Evolutionary conservation across 2,888 invertebrate species (phyloP).

Genomic region (Pandemis heparana): DNA sequence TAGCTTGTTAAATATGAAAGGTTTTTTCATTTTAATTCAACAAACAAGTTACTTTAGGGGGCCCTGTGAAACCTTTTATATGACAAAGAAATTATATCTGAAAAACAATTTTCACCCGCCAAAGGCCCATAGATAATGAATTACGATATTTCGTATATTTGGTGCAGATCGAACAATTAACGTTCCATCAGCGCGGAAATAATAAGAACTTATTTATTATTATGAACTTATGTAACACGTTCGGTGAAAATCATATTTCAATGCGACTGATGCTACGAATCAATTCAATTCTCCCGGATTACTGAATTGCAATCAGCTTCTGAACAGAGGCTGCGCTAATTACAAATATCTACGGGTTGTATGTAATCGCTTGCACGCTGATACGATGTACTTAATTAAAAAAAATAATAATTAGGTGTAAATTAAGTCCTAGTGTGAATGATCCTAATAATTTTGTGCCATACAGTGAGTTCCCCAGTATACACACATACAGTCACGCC

Average conservation of each 20-base stretch:
- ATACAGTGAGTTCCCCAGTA: too few species aligned
- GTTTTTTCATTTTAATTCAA: not conserved
- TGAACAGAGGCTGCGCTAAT: conserved; percentile 22
- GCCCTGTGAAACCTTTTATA: not conserved
- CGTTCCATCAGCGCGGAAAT: not conserved
- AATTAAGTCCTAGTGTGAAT: too few species aligned
- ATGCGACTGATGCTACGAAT: not conserved
- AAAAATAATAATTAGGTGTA: not conserved
- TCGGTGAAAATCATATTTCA: not conserved
- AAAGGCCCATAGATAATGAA: not conserved
- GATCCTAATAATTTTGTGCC: too few species aligned
- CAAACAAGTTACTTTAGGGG: not conserved
- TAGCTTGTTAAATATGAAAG: not conserved
- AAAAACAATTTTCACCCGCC: not conserved
- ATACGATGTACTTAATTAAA: conserved; percentile 8
- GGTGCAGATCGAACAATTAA: not conserved
- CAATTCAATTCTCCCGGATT: conserved; percentile 30
- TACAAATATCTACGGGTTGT: not conserved
- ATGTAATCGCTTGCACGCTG: conserved; percentile 1
- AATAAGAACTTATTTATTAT: not conserved
- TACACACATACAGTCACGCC: too few species aligned
- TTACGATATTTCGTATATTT: not conserved
- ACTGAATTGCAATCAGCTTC: conserved; percentile 33
- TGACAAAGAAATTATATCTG: not conserved
- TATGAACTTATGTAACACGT: not conserved